Evolutionary conservation across 2,113 vertebrate genomes (phyloP).

Genomic region (Tupaia chinensis): DNA sequence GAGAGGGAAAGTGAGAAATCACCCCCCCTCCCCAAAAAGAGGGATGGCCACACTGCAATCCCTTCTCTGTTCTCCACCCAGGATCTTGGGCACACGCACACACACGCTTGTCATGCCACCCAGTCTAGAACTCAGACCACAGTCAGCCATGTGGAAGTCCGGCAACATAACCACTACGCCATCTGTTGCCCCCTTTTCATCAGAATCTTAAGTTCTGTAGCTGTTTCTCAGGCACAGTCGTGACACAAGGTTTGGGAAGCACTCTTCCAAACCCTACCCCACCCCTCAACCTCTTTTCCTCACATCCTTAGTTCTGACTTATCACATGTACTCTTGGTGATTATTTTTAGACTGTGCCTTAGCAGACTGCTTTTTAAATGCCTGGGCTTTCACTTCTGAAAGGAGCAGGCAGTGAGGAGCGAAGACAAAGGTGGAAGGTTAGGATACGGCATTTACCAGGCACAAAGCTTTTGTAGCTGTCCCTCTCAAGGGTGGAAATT

Average conservation of each 20-base stretch:
- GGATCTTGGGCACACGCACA: too few species aligned
- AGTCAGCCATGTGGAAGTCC: too few species aligned
- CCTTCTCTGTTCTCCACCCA: too few species aligned
- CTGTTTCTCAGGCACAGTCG: not conserved
- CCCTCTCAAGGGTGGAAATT: not conserved
- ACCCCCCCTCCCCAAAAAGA: too few species aligned
- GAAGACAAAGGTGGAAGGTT: not conserved
- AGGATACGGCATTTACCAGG: not conserved
- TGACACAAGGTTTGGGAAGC: constrained; percentile 48
- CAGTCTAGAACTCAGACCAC: too few species aligned
- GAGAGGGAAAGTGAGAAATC: too few species aligned
- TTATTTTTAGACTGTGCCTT: constrained; percentile 71
- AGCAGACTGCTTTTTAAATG: constrained; percentile 62
- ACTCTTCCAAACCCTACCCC: not conserved
- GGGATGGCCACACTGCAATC: too few species aligned
- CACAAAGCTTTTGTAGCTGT: not conserved
- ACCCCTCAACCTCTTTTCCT: not conserved
- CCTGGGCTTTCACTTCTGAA: constrained; percentile 37
- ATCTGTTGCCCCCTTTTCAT: not conserved
- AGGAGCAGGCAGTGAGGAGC: constrained; percentile 32
- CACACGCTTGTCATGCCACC: too few species aligned
- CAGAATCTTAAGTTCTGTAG: not conserved
- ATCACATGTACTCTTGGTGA: constrained; percentile 26
- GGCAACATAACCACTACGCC: too few species aligned
- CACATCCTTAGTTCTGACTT: constrained; percentile 32